Percentiles rank a stretch among this genome's conserved stretches.
phyloP scores from a whole-genome alignment of 2,113 vertebrate species.

The Upupa epops region DNA sequence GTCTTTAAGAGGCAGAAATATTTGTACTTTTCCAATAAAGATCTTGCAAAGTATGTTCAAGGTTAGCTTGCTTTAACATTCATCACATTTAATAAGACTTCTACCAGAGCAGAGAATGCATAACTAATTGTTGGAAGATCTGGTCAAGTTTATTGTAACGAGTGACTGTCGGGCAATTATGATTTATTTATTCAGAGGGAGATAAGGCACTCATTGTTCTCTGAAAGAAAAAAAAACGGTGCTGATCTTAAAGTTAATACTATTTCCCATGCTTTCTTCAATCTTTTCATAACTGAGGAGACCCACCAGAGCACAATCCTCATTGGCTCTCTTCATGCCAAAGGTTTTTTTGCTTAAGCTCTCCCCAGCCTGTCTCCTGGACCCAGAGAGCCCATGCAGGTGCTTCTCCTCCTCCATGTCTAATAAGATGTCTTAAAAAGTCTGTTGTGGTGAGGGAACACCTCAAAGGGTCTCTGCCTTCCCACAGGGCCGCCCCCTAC shows the following conservation, averaged over 20 bases:
- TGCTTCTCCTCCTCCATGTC: background rate
- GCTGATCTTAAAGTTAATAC: slow-evolving; percentile 11
- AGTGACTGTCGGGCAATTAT: slow-evolving; percentile 50
- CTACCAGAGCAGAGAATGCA: slow-evolving; percentile 54
- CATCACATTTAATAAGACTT: slow-evolving; percentile 66
- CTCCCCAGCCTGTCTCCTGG: background rate
- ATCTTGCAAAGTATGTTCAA: slow-evolving; percentile 3
- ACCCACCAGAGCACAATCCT: background rate
- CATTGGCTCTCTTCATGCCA: background rate
- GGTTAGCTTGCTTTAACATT: slow-evolving; percentile 57
- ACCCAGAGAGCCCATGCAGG: background rate
- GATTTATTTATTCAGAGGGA: slow-evolving; percentile 61
- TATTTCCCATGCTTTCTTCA: background rate
- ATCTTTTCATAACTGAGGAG: background rate
- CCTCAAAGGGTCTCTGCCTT: background rate
- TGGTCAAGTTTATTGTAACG: slow-evolving; percentile 62
- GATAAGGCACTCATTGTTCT: slow-evolving; percentile 46
- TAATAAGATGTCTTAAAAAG: background rate
- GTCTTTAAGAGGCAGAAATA: slow-evolving; percentile 22
- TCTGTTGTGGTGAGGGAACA: background rate
- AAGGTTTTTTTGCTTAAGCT: background rate
- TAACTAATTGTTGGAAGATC: slow-evolving; percentile 65
- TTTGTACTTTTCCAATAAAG: slow-evolving; percentile 51
- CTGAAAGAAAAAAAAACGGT: background rate
- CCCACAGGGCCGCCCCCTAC: background rate